Conservation (phyloP, 2,797 vertebrate genomes). For the Stomatorhinus walkeri region DNA sequence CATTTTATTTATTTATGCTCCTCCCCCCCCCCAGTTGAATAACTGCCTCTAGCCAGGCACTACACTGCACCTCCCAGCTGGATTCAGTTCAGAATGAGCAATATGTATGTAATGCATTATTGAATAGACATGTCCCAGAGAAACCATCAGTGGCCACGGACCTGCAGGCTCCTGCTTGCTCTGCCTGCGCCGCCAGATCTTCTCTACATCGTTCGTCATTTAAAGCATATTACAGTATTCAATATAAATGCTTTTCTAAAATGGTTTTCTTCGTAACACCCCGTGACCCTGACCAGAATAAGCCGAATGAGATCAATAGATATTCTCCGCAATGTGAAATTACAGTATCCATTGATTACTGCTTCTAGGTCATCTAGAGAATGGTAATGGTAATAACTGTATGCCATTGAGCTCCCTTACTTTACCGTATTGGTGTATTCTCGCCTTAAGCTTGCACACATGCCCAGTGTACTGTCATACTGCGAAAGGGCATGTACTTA, state of each 20-base stretch:
- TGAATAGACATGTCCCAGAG: background rate
- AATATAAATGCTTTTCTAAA: background rate
- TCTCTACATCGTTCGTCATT: background rate
- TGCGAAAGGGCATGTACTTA: background rate
- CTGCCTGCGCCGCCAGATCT: background rate
- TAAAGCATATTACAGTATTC: background rate
- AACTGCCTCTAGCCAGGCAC: background rate
- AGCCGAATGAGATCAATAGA: background rate
- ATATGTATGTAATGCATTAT: background rate
- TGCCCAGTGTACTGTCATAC: background rate
- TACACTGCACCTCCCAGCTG: background rate
- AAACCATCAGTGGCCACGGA: background rate
- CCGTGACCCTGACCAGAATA: background rate
- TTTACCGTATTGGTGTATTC: background rate
- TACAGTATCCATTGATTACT: background rate
- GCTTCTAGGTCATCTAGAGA: background rate
- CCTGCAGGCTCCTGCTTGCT: background rate
- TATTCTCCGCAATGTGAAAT: background rate
- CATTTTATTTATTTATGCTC: background rate
- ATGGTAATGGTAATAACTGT: background rate
- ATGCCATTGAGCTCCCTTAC: background rate
- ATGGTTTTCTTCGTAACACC: background rate
- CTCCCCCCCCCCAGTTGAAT: background rate
- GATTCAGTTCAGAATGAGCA: conserved; percentile 1
- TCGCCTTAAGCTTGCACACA: background rate